Conservation (phyloP, 2,113 vertebrate species). For the Chaenogobius annularis region DNA sequence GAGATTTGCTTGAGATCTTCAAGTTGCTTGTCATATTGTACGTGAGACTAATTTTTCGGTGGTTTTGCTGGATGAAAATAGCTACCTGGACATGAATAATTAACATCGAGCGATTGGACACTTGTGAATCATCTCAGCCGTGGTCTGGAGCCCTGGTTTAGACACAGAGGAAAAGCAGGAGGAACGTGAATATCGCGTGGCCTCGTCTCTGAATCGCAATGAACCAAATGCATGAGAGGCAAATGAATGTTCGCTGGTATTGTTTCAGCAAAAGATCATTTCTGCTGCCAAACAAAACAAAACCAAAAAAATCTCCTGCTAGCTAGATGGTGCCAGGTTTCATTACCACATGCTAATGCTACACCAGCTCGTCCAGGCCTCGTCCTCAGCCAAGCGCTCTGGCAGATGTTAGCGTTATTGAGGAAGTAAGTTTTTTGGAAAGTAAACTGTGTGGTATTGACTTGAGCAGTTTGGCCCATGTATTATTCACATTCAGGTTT, state of each 20-base stretch:
- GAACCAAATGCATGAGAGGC: conserved; percentile 6
- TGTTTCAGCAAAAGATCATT: conserved; percentile 16
- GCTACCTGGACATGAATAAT: too few relatives aligned
- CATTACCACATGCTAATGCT: conserved; percentile 27
- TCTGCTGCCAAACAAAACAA: conserved; percentile 5
- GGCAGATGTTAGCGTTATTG: background rate
- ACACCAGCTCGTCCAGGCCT: conserved; percentile 9
- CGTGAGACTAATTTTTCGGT: too few relatives aligned
- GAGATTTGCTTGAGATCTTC: too few relatives aligned
- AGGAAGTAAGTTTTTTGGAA: background rate
- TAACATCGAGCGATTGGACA: too few relatives aligned
- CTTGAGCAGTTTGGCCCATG: conserved; percentile 5
- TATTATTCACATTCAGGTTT: conserved; percentile 5
- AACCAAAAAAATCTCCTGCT: conserved; percentile 13
- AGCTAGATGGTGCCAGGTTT: conserved; percentile 5
- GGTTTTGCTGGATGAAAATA: too few relatives aligned
- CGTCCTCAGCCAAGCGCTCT: background rate
- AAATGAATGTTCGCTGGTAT: conserved; percentile 38
- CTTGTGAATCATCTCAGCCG: too few relatives aligned
- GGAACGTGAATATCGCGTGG: background rate
- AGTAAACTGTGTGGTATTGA: background rate
- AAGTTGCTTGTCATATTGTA: too few relatives aligned
- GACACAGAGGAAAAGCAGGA: background rate
- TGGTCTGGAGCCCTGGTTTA: too few relatives aligned
- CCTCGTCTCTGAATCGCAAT: background rate